Percentiles rank a stretch among this genome's conserved stretches.
phyloP scores from a whole-genome alignment of 2,113 vertebrate genomes.

The Formicarius rufipectus region DNA sequence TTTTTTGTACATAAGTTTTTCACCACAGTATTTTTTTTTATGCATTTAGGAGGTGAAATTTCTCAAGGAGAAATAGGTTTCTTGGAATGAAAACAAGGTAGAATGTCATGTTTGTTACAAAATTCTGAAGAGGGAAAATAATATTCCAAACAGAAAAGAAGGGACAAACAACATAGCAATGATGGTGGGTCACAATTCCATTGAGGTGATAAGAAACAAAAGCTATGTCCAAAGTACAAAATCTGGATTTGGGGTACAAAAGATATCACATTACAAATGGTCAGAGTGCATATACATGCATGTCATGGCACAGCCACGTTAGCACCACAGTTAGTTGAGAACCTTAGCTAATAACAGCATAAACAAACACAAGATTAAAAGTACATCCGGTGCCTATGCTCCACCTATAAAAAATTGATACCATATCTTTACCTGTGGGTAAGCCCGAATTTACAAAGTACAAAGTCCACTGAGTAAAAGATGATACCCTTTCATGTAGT shows the following conservation, averaged over 20 bases:
- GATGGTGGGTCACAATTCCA: not conserved
- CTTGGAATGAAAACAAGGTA: not conserved
- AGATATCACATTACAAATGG: not conserved
- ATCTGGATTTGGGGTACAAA: not conserved
- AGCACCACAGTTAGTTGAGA: not conserved
- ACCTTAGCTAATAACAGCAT: not conserved
- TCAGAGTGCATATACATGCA: not conserved
- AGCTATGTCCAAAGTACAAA: not conserved
- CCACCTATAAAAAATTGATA: not conserved
- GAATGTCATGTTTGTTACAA: not conserved
- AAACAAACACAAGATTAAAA: constrained; percentile 16
- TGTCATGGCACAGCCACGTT: not conserved
- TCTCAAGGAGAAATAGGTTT: not conserved
- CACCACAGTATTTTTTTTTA: not conserved
- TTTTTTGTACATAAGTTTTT: not conserved
- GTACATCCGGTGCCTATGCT: not conserved
- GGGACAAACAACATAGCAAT: not conserved
- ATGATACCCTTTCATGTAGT: not conserved
- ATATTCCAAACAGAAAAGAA: not conserved
- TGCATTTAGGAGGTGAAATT: not conserved
- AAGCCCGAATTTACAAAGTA: not conserved
- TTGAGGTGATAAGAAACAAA: not conserved
- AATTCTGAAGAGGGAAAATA: not conserved
- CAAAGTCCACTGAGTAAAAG: not conserved
- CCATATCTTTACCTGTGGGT: not conserved